These are phyloP conservation scores for Uloborus diversus DNA, from an alignment of 1,140 invertebrate genomes.

Conservation along the genomic window DNA sequence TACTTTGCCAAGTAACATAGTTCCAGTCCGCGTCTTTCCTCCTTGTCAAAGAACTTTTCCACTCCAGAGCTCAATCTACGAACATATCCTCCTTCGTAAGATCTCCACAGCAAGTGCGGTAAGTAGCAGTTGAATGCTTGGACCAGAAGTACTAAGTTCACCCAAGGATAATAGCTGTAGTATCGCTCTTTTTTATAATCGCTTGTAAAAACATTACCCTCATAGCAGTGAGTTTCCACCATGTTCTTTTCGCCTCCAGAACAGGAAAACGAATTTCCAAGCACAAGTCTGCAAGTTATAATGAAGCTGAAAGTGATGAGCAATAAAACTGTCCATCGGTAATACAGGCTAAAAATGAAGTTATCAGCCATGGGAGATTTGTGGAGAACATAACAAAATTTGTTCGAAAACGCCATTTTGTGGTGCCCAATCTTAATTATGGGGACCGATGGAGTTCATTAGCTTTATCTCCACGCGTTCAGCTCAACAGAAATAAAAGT, in stretches of 20 bases:
- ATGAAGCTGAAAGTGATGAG: conserved; percentile 16
- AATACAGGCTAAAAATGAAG: conserved; percentile 18
- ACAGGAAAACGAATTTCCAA: conserved; percentile 21
- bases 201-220: conserved; percentile 2
- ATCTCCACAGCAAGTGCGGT: conserved; percentile 28
- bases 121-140: conserved; percentile 30
- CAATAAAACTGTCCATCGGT: conserved; percentile 39
- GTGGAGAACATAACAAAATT: too few relatives aligned
- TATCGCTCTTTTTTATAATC: background rate
- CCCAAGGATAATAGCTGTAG: conserved; percentile 23
- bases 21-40: conserved; percentile 8
- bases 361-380: conserved; percentile 15
- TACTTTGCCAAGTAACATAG: conserved; percentile 29
- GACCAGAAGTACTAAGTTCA: conserved; percentile 24
- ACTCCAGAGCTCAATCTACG: background rate
- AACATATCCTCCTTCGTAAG: conserved; percentile 15
- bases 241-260: background rate
- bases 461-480: too few relatives aligned
- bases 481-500: too few relatives aligned
- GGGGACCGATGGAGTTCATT: too few relatives aligned
- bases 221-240: conserved; percentile 24
- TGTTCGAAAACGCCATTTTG: too few relatives aligned
- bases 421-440: too few relatives aligned
- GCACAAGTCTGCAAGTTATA: conserved; percentile 13
- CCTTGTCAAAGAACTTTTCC: background rate